Conservation (phyloP, 2,113 vertebrate species). For the Oxyruncus cristatus region DNA sequence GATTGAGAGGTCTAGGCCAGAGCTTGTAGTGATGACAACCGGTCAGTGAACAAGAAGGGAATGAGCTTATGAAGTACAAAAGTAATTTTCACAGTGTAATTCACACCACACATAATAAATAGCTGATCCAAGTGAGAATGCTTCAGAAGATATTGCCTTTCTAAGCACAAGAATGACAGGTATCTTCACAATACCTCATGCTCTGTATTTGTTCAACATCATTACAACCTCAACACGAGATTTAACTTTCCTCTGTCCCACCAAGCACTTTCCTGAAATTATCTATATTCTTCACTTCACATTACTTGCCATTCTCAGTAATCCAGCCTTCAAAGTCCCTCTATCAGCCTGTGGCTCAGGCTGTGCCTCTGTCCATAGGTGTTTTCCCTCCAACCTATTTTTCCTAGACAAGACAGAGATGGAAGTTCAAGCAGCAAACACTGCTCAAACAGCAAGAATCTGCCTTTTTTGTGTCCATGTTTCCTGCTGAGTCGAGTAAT, state of each 20-base stretch:
- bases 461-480: not conserved
- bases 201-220: not conserved
- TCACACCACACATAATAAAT: not conserved
- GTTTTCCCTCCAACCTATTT: not conserved
- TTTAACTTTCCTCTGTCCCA: not conserved
- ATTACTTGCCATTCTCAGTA: not conserved
- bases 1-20: not conserved
- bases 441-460: not conserved
- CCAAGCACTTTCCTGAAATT: not conserved
- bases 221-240: not conserved
- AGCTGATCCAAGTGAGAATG: not conserved
- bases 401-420: not conserved
- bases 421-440: not conserved
- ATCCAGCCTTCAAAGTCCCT: not conserved
- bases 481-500: not conserved
- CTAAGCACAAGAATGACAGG: not conserved
- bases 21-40: not conserved
- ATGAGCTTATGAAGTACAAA: not conserved
- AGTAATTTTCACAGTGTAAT: not conserved
- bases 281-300: not conserved
- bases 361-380: not conserved
- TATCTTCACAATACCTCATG: not conserved
- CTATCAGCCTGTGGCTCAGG: not conserved
- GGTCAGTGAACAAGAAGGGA: not conserved
- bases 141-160: not conserved